Base-by-base conservation (phyloP, 2,113 vertebrate genomes). In the Lonchura striata region DNA sequence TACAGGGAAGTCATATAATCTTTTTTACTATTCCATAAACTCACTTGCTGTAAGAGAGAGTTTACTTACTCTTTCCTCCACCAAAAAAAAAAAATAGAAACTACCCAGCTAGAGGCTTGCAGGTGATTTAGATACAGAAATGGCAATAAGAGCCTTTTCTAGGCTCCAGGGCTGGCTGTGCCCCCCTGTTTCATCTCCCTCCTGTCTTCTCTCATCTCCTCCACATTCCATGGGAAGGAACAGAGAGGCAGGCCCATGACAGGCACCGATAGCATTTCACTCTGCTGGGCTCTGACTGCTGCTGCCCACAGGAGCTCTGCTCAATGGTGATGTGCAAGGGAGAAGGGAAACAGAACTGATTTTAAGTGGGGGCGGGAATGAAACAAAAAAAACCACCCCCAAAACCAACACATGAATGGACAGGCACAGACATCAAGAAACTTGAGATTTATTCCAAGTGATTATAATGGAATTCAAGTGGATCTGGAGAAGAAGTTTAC, bases 181-280 rank as follows among this genome's bases (percentile, higher is more conserved):
- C 77, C 86, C 54, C 91, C 82, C 96, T 91, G 96, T 94, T 97
- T 96, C 96, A 94, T 91, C 96, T 95, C 33, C 92, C 97, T 96
- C 93, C 97, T 98, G 97, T 97, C 98, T 98, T 95, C 94, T 96
- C 96, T 98, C 96, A 96, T 98, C 98, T 98, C 98, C 98, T 98
- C 98, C 98, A 98, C 98, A 99, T 99, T 98, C 98, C 98, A 97
- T 13, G 64, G 76, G 80, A 92, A 92, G 59, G 81, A 96, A 87
- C 65, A 68, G 88, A 94, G 92, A 96, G 92, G 90, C 96, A 97
- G 94, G 80, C 94, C 90, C 80, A 28, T 49, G 65, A 95, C 87
- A 97, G 95, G 94, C 97, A 94, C 91, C 25, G 71, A 88, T 13
- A 94, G 35, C 5, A 0, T 68, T 95, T 90, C 59, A 64, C 82